Evolutionary conservation across 2,888 invertebrate species (phyloP), one percentile per base, ranked within the genome.

Genomic region (Hypercompe scribonia): DNA sequence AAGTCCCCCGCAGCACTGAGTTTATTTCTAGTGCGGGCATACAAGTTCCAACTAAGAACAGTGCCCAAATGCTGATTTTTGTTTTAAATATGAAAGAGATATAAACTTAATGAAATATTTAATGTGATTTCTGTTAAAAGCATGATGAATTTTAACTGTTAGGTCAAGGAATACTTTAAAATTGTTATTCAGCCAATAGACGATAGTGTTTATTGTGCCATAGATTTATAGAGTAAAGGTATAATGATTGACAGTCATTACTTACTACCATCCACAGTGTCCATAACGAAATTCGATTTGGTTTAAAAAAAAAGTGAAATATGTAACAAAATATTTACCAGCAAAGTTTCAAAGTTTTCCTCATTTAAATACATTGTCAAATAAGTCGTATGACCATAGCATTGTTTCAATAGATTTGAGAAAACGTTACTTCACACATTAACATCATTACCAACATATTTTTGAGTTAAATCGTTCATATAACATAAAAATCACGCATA

Each of bases 111-210:
- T 72, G 71, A 72, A 72, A 33, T 72, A 63, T 58, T 42, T 28
- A 63, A 46, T 61, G 18, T 72, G 71, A 72, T 72, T 67, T 67
- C 66, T 68, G 71, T 67, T 72, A 61, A 18, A 58, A 39, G 54
- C 65, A 31, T 68, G 11, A 68, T 72, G 71, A 72, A 72, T 34
- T 72, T 46, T 2, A 34, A 65, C 31, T 36, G 46, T 24, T 66
- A 33, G 24, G 3, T 66, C n/a, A 34, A 28, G 24, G 13, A 5
- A 68, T 34, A 15, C 24, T 33, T 50, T 50, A 31, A 58, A 24
- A 3, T 58, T 61, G 61, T 31, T 31, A 61, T 61, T 1, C n/a
- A 11, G 54, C 54, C 61, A 15, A 61, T 61, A 31, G 5, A 18
- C 3, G 18, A 15, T 15, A 11, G 1, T 58, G 18, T 31, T 61